phyloP scores from a whole-genome alignment of 2,797 vertebrate genomes.

The Pteropus rufus region DNA sequence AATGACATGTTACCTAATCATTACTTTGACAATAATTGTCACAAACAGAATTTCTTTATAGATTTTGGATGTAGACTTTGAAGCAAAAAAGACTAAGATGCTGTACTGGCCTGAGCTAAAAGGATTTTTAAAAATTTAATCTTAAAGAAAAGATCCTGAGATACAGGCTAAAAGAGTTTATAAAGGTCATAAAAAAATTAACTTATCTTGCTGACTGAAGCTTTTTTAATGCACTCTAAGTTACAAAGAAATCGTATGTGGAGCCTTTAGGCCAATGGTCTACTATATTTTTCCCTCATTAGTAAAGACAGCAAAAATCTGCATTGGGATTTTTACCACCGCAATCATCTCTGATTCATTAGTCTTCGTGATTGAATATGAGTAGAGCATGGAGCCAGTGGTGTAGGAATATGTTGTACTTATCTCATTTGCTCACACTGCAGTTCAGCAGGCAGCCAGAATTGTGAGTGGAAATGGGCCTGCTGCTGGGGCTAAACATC shows the following conservation, averaged over 20 bases:
- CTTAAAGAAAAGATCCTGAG: slow-evolving; percentile 77
- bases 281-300: slow-evolving; percentile 85
- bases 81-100: slow-evolving; percentile 66
- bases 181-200: slow-evolving; percentile 85
- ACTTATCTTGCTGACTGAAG: slow-evolving; percentile 84
- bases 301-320: slow-evolving; percentile 81
- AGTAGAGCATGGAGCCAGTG: slow-evolving; percentile 55
- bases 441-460: not conserved
- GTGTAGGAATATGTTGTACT: slow-evolving; percentile 57
- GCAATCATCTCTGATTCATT: slow-evolving; percentile 77
- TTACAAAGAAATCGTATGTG: slow-evolving; percentile 81
- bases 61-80: slow-evolving; percentile 73
- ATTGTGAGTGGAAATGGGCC: not conserved
- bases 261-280: slow-evolving; percentile 77
- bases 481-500: not conserved
- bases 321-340: slow-evolving; percentile 80
- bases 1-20: slow-evolving; percentile 72
- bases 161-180: slow-evolving; percentile 82
- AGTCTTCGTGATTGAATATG: slow-evolving; percentile 74
- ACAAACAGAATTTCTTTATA: slow-evolving; percentile 77
- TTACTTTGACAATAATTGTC: slow-evolving; percentile 77
- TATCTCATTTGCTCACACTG: slow-evolving; percentile 61
- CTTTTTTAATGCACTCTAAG: slow-evolving; percentile 83
- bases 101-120: slow-evolving; percentile 75
- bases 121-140: slow-evolving; percentile 82